These are phyloP conservation scores for Delphinapterus leucas DNA, from an alignment of 2,113 vertebrate species.

Conservation along the genomic window DNA sequence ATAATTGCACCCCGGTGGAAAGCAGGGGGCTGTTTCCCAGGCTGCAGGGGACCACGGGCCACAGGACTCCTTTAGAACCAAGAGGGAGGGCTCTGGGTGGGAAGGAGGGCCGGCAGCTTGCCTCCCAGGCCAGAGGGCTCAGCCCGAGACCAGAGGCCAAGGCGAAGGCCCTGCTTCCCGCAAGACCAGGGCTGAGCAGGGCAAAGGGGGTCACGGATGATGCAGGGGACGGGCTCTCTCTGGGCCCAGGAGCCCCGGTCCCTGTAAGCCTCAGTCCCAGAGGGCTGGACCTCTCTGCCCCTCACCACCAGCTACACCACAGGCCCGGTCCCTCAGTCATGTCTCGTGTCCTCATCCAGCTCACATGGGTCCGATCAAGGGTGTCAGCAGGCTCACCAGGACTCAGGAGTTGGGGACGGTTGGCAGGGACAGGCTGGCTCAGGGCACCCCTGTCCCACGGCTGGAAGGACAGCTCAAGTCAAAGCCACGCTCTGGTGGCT, in stretches of 20 bases:
- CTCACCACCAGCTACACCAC: rapidly evolving
- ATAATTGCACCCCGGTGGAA: neutral
- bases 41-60: neutral
- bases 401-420: rapidly evolving
- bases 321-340: rapidly evolving
- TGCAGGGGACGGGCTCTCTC: neutral
- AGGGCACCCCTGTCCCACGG: neutral
- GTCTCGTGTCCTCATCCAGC: neutral
- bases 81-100: neutral
- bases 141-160: neutral
- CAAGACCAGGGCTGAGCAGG: neutral
- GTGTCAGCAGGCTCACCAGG: neutral
- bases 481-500: neutral
- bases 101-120: neutral
- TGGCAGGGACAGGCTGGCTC: neutral
- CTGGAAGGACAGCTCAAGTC: neutral
- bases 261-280: neutral
- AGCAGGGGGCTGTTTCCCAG: neutral
- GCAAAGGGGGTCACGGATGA: neutral
- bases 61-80: neutral
- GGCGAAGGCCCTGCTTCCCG: too few relatives aligned
- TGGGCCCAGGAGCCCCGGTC: neutral
- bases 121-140: neutral
- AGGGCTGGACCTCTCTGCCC: neutral
- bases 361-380: neutral